A percentile compares a stretch with the other conserved stretches of the same genome.
phyloP scores from a whole-genome alignment of 2,888 invertebrate species.

The Monochamus alternatus region DNA sequence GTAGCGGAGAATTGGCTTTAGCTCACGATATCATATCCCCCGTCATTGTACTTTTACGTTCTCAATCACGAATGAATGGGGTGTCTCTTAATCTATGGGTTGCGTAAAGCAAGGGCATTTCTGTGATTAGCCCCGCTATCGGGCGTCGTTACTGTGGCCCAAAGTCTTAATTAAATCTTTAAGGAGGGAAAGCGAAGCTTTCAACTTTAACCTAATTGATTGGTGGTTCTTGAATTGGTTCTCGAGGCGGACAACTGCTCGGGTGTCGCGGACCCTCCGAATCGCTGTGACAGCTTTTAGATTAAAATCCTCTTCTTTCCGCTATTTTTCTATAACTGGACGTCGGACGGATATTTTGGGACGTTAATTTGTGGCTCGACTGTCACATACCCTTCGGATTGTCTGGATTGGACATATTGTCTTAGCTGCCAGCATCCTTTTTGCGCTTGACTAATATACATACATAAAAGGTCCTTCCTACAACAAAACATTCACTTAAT shows the following conservation, averaged over 20 bases:
- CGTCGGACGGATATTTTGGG: slow-evolving; percentile 59
- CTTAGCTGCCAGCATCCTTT: slow-evolving; percentile 31
- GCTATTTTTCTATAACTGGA: slow-evolving; percentile 58
- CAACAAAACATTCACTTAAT: not conserved
- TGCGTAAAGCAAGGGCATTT: slow-evolving; percentile 48
- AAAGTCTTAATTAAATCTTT: slow-evolving; percentile 69
- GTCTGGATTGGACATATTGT: slow-evolving; percentile 44
- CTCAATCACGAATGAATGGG: slow-evolving; percentile 46
- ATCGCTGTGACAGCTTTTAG: slow-evolving; percentile 66
- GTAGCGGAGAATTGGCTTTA: not conserved
- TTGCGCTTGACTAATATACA: slow-evolving; percentile 17
- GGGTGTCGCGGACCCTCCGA: slow-evolving; percentile 56
- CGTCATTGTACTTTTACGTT: slow-evolving; percentile 17
- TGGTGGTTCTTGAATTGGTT: slow-evolving; percentile 64
- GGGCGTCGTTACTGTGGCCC: slow-evolving; percentile 62
- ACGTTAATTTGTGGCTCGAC: slow-evolving; percentile 62
- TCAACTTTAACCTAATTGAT: slow-evolving; percentile 66
- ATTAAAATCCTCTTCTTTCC: slow-evolving; percentile 65
- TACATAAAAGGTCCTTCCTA: slow-evolving; percentile 4
- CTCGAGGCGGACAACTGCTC: slow-evolving; percentile 43
- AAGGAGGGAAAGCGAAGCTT: slow-evolving; percentile 61
- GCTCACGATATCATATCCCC: not conserved
- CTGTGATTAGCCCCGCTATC: slow-evolving; percentile 65
- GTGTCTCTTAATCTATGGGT: slow-evolving; percentile 57
- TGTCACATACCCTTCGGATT: slow-evolving; percentile 49